Conservation (phyloP, 1,140 invertebrate genomes). For the Tigriopus japonicus region DNA sequence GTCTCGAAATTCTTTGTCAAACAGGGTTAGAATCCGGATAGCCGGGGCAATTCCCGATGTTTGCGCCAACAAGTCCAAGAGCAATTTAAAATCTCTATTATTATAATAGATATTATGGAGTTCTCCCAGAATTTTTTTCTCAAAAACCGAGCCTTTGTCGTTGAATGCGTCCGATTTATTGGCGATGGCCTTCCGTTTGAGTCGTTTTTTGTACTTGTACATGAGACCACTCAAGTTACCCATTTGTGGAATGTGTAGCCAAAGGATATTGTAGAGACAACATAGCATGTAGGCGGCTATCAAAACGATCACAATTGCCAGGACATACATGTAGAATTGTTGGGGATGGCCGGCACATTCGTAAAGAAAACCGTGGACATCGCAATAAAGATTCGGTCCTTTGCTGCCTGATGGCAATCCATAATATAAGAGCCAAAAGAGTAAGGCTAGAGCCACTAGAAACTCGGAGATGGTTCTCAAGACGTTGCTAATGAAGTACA, state of each 20-base stretch:
- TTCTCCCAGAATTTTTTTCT: background rate
- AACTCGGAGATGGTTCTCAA: slow-evolving; percentile 1
- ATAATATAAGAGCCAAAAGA: background rate
- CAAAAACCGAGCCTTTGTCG: background rate
- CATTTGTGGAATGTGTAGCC: slow-evolving; percentile 3
- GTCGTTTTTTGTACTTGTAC: background rate
- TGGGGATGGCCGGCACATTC: slow-evolving; percentile 8
- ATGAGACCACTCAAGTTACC: slow-evolving; percentile 1
- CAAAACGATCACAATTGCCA: background rate
- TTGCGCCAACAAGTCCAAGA: slow-evolving; percentile 1
- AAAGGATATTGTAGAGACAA: background rate
- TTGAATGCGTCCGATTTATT: background rate
- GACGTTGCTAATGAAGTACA: slow-evolving; percentile 1
- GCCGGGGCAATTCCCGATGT: slow-evolving; percentile 1
- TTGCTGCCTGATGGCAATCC: background rate
- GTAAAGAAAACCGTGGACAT: slow-evolving; percentile 9
- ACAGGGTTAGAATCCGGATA: background rate
- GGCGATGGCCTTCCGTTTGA: background rate
- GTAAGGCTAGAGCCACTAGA: background rate
- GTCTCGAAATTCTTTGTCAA: background rate
- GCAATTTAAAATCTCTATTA: background rate
- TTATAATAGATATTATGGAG: slow-evolving; percentile 4
- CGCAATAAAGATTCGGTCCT: slow-evolving; percentile 1
- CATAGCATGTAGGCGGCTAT: background rate
- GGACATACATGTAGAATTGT: slow-evolving; percentile 5